Evolutionary conservation across 2,888 invertebrate genomes (phyloP).

Genomic region (Meganola albula): DNA sequence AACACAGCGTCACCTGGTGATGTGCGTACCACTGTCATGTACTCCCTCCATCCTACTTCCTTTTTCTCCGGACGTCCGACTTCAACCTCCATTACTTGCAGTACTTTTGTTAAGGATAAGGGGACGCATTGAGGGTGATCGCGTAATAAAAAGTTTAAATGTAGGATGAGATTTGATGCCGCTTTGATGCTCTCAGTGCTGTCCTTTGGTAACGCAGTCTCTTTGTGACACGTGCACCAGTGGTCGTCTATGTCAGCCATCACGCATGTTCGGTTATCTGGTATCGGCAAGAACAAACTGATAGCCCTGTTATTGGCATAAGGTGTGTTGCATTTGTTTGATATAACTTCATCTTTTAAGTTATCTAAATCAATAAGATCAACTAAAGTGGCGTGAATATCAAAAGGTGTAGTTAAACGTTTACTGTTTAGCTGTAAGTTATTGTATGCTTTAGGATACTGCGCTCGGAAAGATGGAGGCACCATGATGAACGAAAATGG

Average conservation of each 20-base stretch:
- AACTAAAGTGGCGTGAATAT: slow-evolving; percentile 85
- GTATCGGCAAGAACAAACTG: slow-evolving; percentile 85
- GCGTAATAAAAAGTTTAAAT: slow-evolving; percentile 80
- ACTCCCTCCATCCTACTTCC: slow-evolving; percentile 70
- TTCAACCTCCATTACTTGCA: slow-evolving; percentile 63
- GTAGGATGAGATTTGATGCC: slow-evolving; percentile 76
- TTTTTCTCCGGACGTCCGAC: slow-evolving; percentile 51
- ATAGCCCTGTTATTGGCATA: slow-evolving; percentile 67
- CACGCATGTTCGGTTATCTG: slow-evolving; percentile 82
- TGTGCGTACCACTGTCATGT: slow-evolving; percentile 78
- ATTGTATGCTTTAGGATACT: slow-evolving; percentile 75
- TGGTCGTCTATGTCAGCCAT: slow-evolving; percentile 85
- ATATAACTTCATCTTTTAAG: slow-evolving; percentile 31
- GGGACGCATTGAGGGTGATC: slow-evolving; percentile 80
- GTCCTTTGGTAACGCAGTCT: slow-evolving; percentile 64
- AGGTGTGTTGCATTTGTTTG: slow-evolving; percentile 34
- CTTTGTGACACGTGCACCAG: slow-evolving; percentile 90
- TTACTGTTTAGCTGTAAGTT: slow-evolving; percentile 81
- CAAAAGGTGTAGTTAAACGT: slow-evolving; percentile 84
- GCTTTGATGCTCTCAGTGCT: slow-evolving; percentile 71
- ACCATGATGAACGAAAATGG: slow-evolving; percentile 85
- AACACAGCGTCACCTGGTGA: slow-evolving; percentile 82
- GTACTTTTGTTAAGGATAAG: slow-evolving; percentile 65
- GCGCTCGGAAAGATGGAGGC: slow-evolving; percentile 82
- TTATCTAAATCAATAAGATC: slow-evolving; percentile 77